A percentile compares a stretch with the other conserved stretches of the same genome.
These are phyloP conservation scores for Gallinago solitaria DNA, from an alignment of 2,797 vertebrate genomes.

Conservation along the genomic window DNA sequence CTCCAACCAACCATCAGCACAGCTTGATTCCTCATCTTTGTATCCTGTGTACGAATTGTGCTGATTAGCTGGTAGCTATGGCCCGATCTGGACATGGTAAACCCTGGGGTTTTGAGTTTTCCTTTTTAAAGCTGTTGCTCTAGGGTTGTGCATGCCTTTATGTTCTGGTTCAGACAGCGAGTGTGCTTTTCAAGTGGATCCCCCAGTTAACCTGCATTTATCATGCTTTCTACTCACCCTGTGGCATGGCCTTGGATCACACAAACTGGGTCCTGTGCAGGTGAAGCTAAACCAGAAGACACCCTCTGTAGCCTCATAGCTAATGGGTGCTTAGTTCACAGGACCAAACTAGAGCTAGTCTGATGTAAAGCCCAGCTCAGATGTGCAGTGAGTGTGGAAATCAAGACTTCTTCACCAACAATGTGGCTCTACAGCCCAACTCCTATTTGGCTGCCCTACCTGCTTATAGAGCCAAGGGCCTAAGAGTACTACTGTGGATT, in stretches of 20 bases:
- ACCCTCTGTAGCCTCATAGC: not conserved
- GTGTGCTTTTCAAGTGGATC: not conserved
- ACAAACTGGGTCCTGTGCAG: not conserved
- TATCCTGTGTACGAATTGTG: not conserved
- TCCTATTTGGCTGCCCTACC: rapidly evolving
- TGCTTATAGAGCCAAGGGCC: not conserved
- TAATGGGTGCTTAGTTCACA: not conserved
- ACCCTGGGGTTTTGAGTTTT: not conserved
- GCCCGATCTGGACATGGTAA: not conserved
- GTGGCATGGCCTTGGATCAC: not conserved
- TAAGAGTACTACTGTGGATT: not conserved
- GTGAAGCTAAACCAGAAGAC: not conserved
- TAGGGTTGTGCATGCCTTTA: rapidly evolving
- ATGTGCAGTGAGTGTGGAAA: too few species aligned
- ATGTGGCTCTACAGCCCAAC: rapidly evolving
- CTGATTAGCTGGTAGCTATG: not conserved
- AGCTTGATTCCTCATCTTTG: not conserved
- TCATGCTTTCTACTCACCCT: not conserved
- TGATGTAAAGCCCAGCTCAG: not conserved
- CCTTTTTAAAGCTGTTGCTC: not conserved
- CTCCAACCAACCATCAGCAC: not conserved
- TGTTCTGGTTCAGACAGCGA: not conserved
- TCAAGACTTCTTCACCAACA: not conserved
- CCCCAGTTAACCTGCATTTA: not conserved
- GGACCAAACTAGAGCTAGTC: not conserved